phyloP scores from a whole-genome alignment of 2,113 vertebrate genomes.

The Cyanoramphus novaezelandiae region DNA sequence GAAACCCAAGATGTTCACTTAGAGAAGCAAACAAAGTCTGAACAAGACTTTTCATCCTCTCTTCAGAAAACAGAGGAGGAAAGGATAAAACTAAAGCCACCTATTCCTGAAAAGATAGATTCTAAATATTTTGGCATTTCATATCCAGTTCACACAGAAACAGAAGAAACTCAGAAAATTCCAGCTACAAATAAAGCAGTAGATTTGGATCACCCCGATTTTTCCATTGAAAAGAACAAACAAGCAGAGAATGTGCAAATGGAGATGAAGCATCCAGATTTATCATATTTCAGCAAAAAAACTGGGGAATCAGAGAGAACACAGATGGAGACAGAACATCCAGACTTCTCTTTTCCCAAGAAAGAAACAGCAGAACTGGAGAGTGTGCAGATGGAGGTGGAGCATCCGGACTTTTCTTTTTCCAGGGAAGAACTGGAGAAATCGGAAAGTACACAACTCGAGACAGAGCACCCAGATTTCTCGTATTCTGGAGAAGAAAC shows the following conservation, averaged over 20 bases:
- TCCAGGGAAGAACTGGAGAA: neutral
- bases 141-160: neutral
- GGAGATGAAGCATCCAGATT: neutral
- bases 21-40: neutral
- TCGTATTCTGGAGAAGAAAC: neutral
- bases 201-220: neutral
- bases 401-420: neutral
- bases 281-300: neutral
- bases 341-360: neutral
- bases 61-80: neutral
- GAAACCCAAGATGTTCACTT: neutral
- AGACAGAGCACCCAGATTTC: neutral
- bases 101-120: neutral
- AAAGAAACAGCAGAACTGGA: neutral
- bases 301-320: neutral
- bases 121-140: constrained; percentile 49
- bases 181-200: neutral
- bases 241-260: neutral
- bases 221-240: neutral
- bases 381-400: neutral
- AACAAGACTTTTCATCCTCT: neutral
- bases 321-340: neutral
- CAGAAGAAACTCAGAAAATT: neutral
- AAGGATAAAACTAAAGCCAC: neutral
- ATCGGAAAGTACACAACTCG: neutral